A percentile compares a stretch with the other conserved stretches of the same genome.
These are phyloP conservation scores for Danionella dracula DNA, from an alignment of 2,797 vertebrate species.

Conservation along the genomic window DNA sequence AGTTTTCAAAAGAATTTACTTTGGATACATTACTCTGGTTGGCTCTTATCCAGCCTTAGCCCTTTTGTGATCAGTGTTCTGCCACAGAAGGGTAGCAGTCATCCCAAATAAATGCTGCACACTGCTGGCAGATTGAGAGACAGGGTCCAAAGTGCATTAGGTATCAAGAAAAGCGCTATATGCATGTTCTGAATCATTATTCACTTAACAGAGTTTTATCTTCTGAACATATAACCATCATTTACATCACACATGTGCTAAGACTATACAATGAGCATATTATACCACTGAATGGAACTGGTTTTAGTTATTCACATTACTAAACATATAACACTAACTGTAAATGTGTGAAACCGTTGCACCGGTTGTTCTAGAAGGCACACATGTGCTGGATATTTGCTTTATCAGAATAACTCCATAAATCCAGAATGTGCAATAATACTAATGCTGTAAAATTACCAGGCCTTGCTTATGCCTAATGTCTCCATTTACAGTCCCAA, in stretches of 20 bases:
- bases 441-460: slow-evolving; percentile 10
- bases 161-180: no score
- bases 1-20: no score
- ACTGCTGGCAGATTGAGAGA: no score
- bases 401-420: slow-evolving; percentile 9
- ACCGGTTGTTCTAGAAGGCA: background rate
- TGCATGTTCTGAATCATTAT: no score
- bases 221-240: background rate
- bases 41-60: no score
- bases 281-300: background rate
- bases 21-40: no score
- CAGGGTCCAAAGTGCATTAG: no score
- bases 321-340: background rate
- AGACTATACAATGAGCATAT: background rate
- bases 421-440: slow-evolving; percentile 9
- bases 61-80: no score
- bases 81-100: no score
- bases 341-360: background rate
- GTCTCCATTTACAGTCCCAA: slow-evolving; percentile 10
- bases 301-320: background rate
- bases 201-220: no score
- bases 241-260: background rate
- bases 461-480: background rate
- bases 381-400: slow-evolving; percentile 6
- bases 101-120: no score